A percentile compares a stretch with the other conserved stretches of the same genome.
These are phyloP conservation scores for Ellobius talpinus DNA, from an alignment of 2,113 vertebrate species.

Conservation along the genomic window DNA sequence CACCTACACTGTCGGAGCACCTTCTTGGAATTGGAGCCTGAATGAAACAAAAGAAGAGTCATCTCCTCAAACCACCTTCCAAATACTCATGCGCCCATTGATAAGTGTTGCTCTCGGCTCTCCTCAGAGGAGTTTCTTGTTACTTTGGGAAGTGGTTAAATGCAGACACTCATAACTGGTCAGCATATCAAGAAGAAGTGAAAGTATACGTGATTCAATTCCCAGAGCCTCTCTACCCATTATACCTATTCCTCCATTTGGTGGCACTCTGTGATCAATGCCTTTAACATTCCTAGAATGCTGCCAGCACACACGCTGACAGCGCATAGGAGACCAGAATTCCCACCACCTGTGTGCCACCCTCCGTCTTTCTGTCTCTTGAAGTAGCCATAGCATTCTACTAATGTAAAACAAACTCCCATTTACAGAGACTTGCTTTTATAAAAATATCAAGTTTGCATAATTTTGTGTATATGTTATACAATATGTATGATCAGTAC, in stretches of 20 bases:
- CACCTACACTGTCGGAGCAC: background rate
- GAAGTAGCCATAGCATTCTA: background rate
- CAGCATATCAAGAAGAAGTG: background rate
- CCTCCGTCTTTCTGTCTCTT: background rate
- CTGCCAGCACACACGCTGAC: background rate
- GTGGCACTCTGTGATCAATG: background rate
- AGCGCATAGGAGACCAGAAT: background rate
- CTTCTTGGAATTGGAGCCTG: background rate
- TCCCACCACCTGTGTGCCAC: background rate
- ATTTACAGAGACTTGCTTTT: background rate
- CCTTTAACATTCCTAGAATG: background rate
- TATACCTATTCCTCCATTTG: background rate
- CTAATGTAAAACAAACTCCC: background rate
- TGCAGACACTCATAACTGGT: background rate
- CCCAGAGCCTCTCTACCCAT: background rate
- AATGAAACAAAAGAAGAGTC: background rate
- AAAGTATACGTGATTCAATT: background rate
- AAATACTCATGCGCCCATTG: too few relatives aligned
- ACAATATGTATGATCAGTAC: background rate
- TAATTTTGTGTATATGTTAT: background rate
- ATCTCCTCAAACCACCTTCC: background rate
- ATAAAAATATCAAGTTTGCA: conserved; percentile 32
- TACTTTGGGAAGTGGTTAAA: background rate
- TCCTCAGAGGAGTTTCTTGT: background rate
- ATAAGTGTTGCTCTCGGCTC: background rate